phyloP scores from a whole-genome alignment of 2,113 vertebrate species.

The Mustela lutreola region DNA sequence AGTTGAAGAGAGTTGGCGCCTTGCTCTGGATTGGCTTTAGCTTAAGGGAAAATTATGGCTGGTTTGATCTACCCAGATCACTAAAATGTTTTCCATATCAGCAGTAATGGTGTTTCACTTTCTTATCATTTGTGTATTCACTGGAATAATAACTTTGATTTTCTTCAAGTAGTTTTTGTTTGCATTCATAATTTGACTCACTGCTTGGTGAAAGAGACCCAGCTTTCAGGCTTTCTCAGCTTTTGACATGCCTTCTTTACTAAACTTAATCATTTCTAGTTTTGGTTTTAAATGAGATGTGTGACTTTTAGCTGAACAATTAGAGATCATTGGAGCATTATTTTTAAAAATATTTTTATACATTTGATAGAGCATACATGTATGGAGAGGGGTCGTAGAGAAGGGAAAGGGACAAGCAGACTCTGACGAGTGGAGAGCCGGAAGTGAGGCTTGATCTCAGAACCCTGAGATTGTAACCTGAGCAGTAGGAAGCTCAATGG shows the following conservation, averaged over 20 bases:
- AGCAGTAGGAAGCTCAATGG: not conserved
- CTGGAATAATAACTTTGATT: not conserved
- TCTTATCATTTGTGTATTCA: not conserved
- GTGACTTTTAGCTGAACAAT: not conserved
- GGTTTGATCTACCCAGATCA: not conserved
- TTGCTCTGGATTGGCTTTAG: not conserved
- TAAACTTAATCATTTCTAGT: not conserved
- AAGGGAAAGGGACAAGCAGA: not conserved
- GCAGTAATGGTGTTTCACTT: not conserved
- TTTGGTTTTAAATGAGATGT: not conserved
- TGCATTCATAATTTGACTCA: not conserved
- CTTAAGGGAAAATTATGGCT: not conserved
- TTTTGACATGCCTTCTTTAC: not conserved
- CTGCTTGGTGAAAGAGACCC: not conserved
- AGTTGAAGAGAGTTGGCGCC: not conserved
- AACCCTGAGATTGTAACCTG: not conserved
- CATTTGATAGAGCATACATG: not conserved
- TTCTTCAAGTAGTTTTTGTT: not conserved
- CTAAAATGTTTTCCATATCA: not conserved
- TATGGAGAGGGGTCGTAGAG: not conserved
- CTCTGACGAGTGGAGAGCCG: not conserved
- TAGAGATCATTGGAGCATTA: not conserved
- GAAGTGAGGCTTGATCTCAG: not conserved
- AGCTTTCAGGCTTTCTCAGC: not conserved
- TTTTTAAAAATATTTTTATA: not conserved